Evolutionary conservation across 2,797 vertebrate species (phyloP).

Genomic region (Sebastes diploproa): DNA sequence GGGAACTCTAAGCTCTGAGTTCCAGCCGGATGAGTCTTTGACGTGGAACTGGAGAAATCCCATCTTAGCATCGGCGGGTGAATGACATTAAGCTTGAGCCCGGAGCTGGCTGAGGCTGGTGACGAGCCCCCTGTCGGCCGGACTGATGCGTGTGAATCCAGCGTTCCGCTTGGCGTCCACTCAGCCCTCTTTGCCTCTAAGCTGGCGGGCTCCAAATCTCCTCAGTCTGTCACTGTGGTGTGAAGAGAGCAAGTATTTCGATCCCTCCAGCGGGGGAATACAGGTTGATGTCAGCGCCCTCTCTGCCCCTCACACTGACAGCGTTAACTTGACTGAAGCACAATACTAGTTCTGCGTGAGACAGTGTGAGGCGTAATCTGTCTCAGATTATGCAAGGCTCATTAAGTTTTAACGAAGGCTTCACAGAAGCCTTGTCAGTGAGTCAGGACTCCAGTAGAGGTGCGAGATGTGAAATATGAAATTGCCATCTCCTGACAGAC

Average conservation of each 20-base stretch:
- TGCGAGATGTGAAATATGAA: conserved; percentile 50
- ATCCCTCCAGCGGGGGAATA: neutral
- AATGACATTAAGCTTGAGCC: conserved; percentile 57
- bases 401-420: conserved; percentile 45
- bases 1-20: conserved; percentile 23
- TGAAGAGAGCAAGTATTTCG: conserved; percentile 19
- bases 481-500: conserved; percentile 59
- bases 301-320: conserved; percentile 7
- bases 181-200: conserved; percentile 32
- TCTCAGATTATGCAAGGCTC: conserved; percentile 56
- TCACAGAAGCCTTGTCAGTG: conserved; percentile 44
- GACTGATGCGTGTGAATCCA: conserved; percentile 71
- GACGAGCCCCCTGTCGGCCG: conserved; percentile 33
- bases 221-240: conserved; percentile 36
- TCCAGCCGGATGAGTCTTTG: conserved; percentile 36
- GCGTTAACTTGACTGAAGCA: conserved; percentile 20
- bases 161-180: conserved; percentile 36
- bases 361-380: conserved; percentile 31
- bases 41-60: conserved; percentile 41
- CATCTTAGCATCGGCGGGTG: conserved; percentile 33
- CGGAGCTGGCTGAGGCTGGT: conserved; percentile 20
- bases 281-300: conserved; percentile 5
- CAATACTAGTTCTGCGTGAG: conserved; percentile 21
- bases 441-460: conserved; percentile 54
- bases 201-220: conserved; percentile 20